These are phyloP conservation scores for Apoderus coryli DNA, from an alignment of 2,888 invertebrate species.

Conservation along the genomic window DNA sequence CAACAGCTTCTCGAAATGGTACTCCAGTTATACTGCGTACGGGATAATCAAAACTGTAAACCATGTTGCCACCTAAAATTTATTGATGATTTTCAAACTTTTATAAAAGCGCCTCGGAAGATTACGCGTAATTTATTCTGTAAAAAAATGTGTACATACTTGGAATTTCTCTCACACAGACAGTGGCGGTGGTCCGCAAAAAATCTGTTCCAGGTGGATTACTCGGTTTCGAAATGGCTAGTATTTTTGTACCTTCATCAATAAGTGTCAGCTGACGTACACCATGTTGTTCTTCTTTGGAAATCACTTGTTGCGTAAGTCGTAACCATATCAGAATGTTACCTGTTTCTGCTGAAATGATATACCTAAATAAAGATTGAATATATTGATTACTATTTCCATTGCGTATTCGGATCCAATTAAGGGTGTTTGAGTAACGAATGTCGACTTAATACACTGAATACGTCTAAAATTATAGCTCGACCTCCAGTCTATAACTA, in stretches of 20 bases:
- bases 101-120: slow-evolving; percentile 1
- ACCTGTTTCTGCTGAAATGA: slow-evolving; percentile 85
- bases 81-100: slow-evolving; percentile 2
- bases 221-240: slow-evolving; percentile 56
- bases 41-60: slow-evolving; percentile 73
- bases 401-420: too few species aligned
- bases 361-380: slow-evolving; percentile 42
- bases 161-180: slow-evolving; percentile 56
- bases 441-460: too few species aligned
- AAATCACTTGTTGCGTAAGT: slow-evolving; percentile 56
- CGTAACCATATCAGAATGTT: slow-evolving; percentile 82
- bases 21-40: slow-evolving; percentile 55
- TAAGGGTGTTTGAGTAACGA: too few species aligned
- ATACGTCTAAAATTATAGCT: too few species aligned
- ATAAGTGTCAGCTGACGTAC: slow-evolving; percentile 61
- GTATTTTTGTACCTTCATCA: slow-evolving; percentile 57
- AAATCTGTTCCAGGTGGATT: slow-evolving; percentile 50
- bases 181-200: slow-evolving; percentile 47
- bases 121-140: slow-evolving; percentile 1
- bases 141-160: slow-evolving; percentile 34
- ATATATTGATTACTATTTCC: too few species aligned
- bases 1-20: slow-evolving; percentile 59
- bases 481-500: too few species aligned
- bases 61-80: slow-evolving; percentile 51
- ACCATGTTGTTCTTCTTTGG: slow-evolving; percentile 70